Evolutionary conservation across 2,113 vertebrate species (phyloP).

Genomic region (Oriolus oriolus): DNA sequence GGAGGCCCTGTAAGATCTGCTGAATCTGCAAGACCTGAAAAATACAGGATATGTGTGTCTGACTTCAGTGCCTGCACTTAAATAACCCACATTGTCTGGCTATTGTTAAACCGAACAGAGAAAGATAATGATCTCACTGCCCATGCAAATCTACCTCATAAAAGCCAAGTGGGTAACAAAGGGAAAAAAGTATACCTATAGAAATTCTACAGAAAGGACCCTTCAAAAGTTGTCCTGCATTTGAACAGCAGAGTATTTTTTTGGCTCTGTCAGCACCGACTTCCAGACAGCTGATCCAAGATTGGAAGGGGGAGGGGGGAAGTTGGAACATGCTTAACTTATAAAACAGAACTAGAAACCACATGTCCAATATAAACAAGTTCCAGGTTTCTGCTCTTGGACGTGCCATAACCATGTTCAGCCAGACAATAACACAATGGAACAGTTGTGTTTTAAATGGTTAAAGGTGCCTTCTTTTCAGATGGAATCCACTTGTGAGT

Average conservation of each 20-base stretch:
- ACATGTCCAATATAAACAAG: constrained; percentile 22
- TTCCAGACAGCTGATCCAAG: constrained; percentile 57
- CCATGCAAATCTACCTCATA: not conserved
- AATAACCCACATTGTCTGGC: constrained; percentile 73
- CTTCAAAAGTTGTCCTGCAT: constrained; percentile 5
- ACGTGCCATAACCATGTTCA: not conserved
- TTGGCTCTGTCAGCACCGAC: not conserved
- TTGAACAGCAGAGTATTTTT: constrained; percentile 1
- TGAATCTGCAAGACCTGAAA: constrained; percentile 72
- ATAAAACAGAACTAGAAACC: constrained; percentile 58
- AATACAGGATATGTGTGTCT: constrained; percentile 74
- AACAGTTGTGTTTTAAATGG: not conserved
- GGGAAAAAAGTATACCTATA: not conserved
- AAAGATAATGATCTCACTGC: constrained; percentile 49
- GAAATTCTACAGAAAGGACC: not conserved
- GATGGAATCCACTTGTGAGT: not conserved
- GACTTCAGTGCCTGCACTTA: constrained; percentile 77
- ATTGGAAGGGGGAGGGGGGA: not conserved
- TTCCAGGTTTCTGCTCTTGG: constrained; percentile 42
- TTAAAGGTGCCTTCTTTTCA: constrained; percentile 7
- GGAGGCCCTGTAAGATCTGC: constrained; percentile 64
- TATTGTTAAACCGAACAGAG: constrained; percentile 55
- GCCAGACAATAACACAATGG: constrained; percentile 44
- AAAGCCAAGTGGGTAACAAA: constrained; percentile 16
- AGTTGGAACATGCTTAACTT: constrained; percentile 20